phyloP scores from a whole-genome alignment of 2,888 invertebrate species.

The Megastigmus dorsalis region DNA sequence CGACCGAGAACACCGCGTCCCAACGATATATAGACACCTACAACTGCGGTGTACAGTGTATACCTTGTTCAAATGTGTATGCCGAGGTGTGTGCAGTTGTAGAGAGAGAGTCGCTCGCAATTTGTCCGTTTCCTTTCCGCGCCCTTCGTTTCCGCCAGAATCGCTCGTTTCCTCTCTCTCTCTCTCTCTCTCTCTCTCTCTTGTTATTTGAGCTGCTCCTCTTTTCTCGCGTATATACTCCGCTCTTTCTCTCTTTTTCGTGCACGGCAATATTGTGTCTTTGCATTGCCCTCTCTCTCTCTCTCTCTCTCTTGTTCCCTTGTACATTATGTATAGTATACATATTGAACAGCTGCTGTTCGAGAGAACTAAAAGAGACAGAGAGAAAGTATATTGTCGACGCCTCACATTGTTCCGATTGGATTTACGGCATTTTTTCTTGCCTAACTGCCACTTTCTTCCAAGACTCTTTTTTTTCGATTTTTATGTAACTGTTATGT shows the following conservation, averaged over 20 bases:
- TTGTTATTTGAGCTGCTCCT: too few relatives aligned
- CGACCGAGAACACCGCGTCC: not conserved
- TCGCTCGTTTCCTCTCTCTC: not conserved
- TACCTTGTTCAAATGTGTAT: too few relatives aligned
- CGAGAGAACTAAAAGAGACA: not conserved
- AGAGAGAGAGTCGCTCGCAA: conserved; percentile 12
- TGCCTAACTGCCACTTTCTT: conserved; percentile 45
- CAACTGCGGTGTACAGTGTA: too few relatives aligned
- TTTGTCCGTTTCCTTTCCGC: conserved; percentile 39
- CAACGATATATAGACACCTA: not conserved
- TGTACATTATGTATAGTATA: not conserved
- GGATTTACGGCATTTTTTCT: conserved; percentile 38
- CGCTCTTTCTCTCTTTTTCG: not conserved
- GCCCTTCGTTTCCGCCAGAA: conserved; percentile 36
- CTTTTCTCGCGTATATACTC: not conserved
- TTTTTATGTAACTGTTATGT: too few relatives aligned
- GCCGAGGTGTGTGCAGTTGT: too few relatives aligned
- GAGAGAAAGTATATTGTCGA: conserved; percentile 32
- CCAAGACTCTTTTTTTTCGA: too few relatives aligned
- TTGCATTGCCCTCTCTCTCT: not conserved
- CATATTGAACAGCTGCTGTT: conserved; percentile 26
- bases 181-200: not conserved
- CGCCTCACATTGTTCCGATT: conserved; percentile 36
- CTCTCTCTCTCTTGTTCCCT: not conserved
- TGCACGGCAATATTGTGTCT: too few relatives aligned